Base-by-base conservation (phyloP, 1,140 invertebrate species). In the Ceratina japonica region DNA sequence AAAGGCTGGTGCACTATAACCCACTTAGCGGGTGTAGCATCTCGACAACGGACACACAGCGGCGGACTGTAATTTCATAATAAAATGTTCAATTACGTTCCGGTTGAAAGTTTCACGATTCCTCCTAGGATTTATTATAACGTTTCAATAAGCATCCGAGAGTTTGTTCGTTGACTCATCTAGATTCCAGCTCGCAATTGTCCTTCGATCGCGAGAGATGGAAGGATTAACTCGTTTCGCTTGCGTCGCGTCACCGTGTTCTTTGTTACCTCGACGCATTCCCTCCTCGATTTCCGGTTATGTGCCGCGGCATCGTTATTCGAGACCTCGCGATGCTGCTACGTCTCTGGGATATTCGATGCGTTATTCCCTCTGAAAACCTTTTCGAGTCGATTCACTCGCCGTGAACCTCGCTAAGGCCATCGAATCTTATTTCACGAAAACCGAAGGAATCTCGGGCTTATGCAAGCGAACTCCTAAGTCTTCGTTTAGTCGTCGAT, bases 241-340 rank as follows among this genome's bases (percentile, higher is more conserved):
- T 68, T 52, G 65, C 65, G 49, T 52, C 65, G 44, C 65, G 22
- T 52, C 65, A 52, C 51, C 49, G 10, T 44, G 65, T 52, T 68
- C 65, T 52, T 68, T 68, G 65, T 68, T 27, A 22, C 37, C 37
- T 44, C 20, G 22, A 52, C n/a, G 49, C 8, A 22, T 52, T 68
- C 65, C 49, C 44, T 68, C 49, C 20, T 24, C 65, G 65, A 68
- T 68, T 68, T 68, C 65, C 65, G 65, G 49, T 52, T 68, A 68
- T 52, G 24, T 52, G 49, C 49, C 22, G 20, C 49, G 22, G 49
- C 22, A 27, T 52, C 49, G 49, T 68, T 52, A 24, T 16, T 27
- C 49, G 13, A 24, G 44, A 22, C 20, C 13, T 27, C n/a, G 16
- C 44, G 49, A 51, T 24, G 24, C 2, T 27, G 22, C 5, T 15